Conservation (phyloP, 2,113 vertebrate species). For the Lasiurus cinereus region DNA sequence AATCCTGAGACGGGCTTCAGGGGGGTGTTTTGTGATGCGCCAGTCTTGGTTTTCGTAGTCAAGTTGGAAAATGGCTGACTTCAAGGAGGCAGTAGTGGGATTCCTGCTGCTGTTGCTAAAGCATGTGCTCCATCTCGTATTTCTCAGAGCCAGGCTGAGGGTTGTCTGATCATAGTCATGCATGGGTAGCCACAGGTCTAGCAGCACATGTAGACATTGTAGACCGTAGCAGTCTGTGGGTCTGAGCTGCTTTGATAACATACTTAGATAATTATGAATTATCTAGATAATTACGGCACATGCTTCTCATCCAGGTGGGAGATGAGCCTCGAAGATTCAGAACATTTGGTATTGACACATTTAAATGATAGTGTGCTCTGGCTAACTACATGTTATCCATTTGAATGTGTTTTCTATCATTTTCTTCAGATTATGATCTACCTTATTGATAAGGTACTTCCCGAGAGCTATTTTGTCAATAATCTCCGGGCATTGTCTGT, state of each 20-base stretch:
- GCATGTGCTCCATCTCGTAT: not conserved
- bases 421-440: slow-evolving; percentile 97
- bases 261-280: slow-evolving; percentile 11
- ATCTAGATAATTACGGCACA: not conserved
- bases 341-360: slow-evolving; percentile 5
- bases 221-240: not conserved
- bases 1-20: not conserved
- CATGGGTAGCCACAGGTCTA: not conserved
- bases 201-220: not conserved
- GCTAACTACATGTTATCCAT: not conserved
- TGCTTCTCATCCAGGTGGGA: not conserved
- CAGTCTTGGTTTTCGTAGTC: not conserved
- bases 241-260: slow-evolving; percentile 5
- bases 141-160: not conserved
- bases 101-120: not conserved
- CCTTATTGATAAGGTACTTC: slow-evolving; percentile 98
- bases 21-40: not conserved
- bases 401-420: slow-evolving; percentile 54
- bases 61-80: not conserved
- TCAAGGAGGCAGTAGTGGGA: not conserved
- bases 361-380: not conserved
- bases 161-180: not conserved
- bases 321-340: slow-evolving; percentile 25
- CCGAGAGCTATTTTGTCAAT: slow-evolving; percentile 99
- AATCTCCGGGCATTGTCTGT: slow-evolving; percentile 97